These are phyloP conservation scores for Anisognathus igniventris DNA, from an alignment of 2,797 vertebrate species.

Conservation along the genomic window DNA sequence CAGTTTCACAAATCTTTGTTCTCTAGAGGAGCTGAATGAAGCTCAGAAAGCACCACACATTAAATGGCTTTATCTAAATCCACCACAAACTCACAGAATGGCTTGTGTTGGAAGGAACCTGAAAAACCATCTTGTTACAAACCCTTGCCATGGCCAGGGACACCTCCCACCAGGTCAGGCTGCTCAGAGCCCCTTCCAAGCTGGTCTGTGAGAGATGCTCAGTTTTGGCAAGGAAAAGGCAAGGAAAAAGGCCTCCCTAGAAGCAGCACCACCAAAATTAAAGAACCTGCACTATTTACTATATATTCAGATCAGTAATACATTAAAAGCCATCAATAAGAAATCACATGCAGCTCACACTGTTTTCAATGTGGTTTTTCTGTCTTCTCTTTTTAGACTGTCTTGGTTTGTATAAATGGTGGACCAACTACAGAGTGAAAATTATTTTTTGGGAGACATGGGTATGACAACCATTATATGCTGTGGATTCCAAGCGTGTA, in stretches of 20 bases:
- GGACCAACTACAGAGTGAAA: slow-evolving; percentile 44
- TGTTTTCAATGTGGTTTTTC: neutral
- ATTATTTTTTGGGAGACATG: slow-evolving; percentile 12
- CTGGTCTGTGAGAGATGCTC: neutral
- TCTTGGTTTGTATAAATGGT: slow-evolving; percentile 43
- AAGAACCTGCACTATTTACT: neutral
- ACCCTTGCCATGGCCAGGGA: neutral
- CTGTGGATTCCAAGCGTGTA: neutral
- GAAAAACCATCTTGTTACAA: fast-evolving
- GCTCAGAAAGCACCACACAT: neutral
- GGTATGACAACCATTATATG: neutral
- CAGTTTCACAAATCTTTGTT: neutral
- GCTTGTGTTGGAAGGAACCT: neutral
- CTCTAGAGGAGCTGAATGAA: neutral
- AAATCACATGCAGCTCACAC: neutral
- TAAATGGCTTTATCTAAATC: neutral
- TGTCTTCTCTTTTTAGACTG: neutral
- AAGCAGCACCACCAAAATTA: neutral
- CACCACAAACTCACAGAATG: neutral
- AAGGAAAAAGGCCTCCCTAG: neutral
- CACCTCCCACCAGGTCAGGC: neutral
- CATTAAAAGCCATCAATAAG: slow-evolving; percentile 18
- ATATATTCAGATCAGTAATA: neutral
- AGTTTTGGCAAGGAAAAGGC: neutral
- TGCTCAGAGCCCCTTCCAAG: neutral